Conservation (phyloP, 2,113 vertebrate species). For the Heterochromis multidens region DNA sequence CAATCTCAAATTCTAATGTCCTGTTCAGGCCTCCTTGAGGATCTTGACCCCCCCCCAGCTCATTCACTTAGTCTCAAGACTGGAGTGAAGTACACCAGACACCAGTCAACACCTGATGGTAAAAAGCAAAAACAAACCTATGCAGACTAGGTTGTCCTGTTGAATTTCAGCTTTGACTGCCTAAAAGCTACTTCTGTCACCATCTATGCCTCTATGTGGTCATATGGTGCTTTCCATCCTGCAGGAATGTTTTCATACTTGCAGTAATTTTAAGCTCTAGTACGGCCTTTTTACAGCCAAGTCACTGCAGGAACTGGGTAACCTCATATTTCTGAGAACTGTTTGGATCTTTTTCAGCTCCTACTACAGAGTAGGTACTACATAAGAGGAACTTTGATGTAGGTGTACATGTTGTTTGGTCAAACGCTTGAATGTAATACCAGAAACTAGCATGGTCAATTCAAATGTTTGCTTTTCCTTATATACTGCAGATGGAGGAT, state of each 20-base stretch:
- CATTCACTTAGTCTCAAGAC: neutral
- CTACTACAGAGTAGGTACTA: neutral
- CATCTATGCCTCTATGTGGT: neutral
- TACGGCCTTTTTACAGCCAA: rapidly evolving
- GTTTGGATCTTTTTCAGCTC: neutral
- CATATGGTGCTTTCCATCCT: neutral
- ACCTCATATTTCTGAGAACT: neutral
- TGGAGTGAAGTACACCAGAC: neutral
- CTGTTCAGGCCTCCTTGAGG: neutral
- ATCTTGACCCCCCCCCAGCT: neutral
- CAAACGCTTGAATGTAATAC: neutral
- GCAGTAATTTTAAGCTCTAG: neutral
- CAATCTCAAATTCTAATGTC: neutral
- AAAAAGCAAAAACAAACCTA: rapidly evolving
- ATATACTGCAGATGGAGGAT: neutral
- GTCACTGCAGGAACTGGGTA: neutral
- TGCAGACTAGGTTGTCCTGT: neutral
- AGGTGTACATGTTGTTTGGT: too few species aligned
- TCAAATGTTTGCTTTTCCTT: neutral
- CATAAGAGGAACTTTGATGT: neutral
- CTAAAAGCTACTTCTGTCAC: neutral
- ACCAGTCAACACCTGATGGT: neutral
- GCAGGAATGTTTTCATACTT: neutral
- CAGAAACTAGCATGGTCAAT: neutral
- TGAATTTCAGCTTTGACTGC: neutral